A percentile compares a stretch with the other conserved stretches of the same genome.
Evolutionary conservation across 2,888 invertebrate genomes (phyloP).

Genomic region (Epirrhoe alternata): DNA sequence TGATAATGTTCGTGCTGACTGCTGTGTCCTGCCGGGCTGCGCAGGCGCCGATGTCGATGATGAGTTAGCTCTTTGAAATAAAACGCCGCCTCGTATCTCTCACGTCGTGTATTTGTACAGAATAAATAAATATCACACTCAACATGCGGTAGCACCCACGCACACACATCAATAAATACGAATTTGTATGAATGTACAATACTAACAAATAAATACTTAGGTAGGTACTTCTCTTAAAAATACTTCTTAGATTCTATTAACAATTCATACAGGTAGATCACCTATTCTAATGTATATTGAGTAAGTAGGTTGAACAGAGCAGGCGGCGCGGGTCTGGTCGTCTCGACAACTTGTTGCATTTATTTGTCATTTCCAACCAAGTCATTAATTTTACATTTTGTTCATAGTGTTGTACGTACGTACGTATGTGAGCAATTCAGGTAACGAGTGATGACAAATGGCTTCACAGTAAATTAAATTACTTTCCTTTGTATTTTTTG

Average conservation of each 20-base stretch:
- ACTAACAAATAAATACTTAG: conserved; percentile 2
- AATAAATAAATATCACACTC: conserved; percentile 66
- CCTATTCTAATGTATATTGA: neutral
- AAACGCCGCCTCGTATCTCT: conserved; percentile 29
- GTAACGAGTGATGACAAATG: neutral
- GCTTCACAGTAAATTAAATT: no score
- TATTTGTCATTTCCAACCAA: neutral
- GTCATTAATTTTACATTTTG: neutral
- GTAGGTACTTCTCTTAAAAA: neutral
- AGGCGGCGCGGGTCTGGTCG: neutral
- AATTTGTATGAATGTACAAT: neutral
- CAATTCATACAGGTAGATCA: neutral
- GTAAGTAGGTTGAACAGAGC: neutral
- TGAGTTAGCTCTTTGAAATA: neutral
- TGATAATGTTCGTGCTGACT: no score
- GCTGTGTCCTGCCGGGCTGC: neutral
- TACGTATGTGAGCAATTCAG: neutral
- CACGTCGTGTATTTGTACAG: conserved; percentile 53
- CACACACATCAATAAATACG: conserved; percentile 9
- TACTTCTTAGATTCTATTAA: neutral
- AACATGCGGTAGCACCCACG: conserved; percentile 45
- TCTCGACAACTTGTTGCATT: neutral
- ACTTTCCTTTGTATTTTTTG: no score
- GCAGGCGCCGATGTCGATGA: neutral
- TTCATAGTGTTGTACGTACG: neutral